phyloP scores from a whole-genome alignment of 2,797 vertebrate species.

The Galagoides demidoff region DNA sequence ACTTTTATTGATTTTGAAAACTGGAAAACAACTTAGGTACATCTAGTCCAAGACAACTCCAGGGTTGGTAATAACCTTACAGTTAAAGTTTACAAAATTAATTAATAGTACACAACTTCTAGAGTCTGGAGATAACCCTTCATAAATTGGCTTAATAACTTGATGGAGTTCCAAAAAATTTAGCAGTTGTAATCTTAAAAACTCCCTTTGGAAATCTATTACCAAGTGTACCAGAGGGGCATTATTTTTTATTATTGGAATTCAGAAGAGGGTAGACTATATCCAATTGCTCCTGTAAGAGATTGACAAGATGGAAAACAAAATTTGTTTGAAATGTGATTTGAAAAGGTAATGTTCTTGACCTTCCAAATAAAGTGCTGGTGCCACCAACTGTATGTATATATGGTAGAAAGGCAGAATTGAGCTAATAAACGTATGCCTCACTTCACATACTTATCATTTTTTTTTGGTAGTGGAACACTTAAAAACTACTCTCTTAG shows the following conservation, averaged over 20 bases:
- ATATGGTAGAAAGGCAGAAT: neutral
- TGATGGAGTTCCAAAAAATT: neutral
- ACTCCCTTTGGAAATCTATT: neutral
- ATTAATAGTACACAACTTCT: neutral
- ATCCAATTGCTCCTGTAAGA: conserved; percentile 2
- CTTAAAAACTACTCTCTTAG: neutral
- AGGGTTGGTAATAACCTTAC: neutral
- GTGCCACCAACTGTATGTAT: neutral
- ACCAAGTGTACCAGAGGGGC: neutral
- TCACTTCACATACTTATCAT: neutral
- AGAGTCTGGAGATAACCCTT: neutral
- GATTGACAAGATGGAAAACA: neutral
- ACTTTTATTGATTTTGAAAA: conserved; percentile 15
- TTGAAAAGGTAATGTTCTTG: conserved; percentile 15
- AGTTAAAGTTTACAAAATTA: neutral
- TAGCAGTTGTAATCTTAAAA: conserved; percentile 1
- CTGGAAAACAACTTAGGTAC: neutral
- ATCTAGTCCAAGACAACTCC: neutral
- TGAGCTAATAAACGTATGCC: neutral
- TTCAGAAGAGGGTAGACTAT: neutral
- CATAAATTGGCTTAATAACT: neutral
- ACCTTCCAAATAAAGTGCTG: neutral
- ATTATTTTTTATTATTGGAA: neutral
- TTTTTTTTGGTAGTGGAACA: neutral
- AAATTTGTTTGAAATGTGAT: neutral